Percentiles rank a stretch among this genome's conserved stretches.
phyloP scores from a whole-genome alignment of 2,113 vertebrate species.

The Nannospalax galili region DNA sequence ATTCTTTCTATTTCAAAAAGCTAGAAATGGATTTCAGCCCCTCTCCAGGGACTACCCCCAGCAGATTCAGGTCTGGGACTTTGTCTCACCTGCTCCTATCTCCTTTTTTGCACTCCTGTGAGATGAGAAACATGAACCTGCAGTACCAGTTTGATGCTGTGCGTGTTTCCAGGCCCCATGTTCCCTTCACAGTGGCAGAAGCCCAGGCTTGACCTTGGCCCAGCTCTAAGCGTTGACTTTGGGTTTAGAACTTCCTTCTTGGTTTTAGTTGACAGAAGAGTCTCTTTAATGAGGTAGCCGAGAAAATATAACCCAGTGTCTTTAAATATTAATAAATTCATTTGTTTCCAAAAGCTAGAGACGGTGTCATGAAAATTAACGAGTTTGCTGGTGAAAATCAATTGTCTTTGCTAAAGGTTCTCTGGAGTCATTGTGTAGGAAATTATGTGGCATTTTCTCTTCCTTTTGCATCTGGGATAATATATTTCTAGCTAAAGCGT shows the following conservation, averaged over 20 bases:
- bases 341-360: constrained; percentile 75
- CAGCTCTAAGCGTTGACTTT: background rate
- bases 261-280: background rate
- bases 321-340: constrained; percentile 83
- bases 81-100: background rate
- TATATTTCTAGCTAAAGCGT: constrained; percentile 11
- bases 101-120: background rate
- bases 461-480: background rate
- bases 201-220: background rate
- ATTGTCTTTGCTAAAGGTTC: constrained; percentile 74
- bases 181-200: background rate
- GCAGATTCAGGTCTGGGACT: background rate
- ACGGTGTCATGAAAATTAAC: constrained; percentile 84
- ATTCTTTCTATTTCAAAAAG: background rate
- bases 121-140: background rate
- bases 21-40: background rate
- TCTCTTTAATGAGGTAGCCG: constrained; percentile 28
- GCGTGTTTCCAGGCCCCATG: background rate
- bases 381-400: constrained; percentile 77
- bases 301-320: constrained; percentile 38
- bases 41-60: background rate
- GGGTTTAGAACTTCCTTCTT: background rate
- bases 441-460: constrained; percentile 6
- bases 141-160: background rate
- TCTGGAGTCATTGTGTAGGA: constrained; percentile 51